These are phyloP conservation scores for Ailurus styani DNA, from an alignment of 2,113 vertebrate genomes.

Conservation along the genomic window DNA sequence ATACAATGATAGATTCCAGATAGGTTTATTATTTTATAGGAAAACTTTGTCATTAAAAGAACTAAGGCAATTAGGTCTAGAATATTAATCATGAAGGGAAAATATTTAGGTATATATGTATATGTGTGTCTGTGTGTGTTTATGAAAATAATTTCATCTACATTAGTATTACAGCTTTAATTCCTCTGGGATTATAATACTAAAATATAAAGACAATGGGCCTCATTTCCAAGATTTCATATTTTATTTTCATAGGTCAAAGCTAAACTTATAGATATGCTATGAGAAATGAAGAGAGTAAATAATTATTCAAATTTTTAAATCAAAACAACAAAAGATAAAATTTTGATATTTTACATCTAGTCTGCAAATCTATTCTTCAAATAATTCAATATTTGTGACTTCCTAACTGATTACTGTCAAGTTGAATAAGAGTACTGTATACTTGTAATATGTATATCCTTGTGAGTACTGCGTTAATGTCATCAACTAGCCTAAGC, in stretches of 20 bases:
- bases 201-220: neutral
- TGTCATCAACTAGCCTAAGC: neutral
- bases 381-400: neutral
- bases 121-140: neutral
- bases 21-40: neutral
- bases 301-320: neutral
- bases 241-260: neutral
- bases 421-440: neutral
- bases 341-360: neutral
- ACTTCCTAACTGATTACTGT: neutral
- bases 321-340: neutral
- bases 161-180: neutral
- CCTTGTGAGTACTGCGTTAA: neutral
- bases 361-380: neutral
- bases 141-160: neutral
- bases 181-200: neutral
- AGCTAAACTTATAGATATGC: neutral
- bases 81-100: neutral
- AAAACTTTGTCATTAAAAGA: neutral
- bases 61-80: neutral
- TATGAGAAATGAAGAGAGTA: neutral
- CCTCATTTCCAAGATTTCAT: neutral
- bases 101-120: neutral
- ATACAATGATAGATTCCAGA: neutral
- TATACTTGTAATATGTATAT: neutral